A percentile compares a stretch with the other conserved stretches of the same genome.
Evolutionary conservation across 2,113 vertebrate genomes (phyloP).

Genomic region (Halichoerus grypus): DNA sequence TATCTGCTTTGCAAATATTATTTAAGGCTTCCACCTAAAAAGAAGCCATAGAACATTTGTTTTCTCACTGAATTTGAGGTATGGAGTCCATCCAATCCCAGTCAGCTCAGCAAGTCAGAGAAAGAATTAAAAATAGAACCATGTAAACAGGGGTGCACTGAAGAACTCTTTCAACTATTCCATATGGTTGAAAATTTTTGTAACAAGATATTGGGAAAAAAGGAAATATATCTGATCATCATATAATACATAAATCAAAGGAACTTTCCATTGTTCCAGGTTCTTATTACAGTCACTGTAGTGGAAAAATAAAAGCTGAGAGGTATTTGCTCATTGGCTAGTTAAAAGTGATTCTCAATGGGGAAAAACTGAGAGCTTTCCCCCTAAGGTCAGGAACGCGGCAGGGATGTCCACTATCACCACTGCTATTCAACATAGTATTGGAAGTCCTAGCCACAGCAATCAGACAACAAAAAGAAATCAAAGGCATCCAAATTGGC

Average conservation of each 20-base stretch:
- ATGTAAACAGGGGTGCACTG: background rate
- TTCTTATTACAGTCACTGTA: background rate
- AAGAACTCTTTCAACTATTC: background rate
- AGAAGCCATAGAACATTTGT: background rate
- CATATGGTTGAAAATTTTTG: background rate
- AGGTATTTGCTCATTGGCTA: slow-evolving; percentile 39
- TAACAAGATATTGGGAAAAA: slow-evolving; percentile 25
- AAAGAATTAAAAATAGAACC: slow-evolving; percentile 35
- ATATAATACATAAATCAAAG: background rate
- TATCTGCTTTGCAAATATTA: slow-evolving; percentile 48
- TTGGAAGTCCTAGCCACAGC: no score
- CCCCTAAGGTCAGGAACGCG: no score
- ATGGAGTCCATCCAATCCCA: background rate
- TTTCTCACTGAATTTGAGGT: background rate
- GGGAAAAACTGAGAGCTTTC: no score
- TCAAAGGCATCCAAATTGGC: no score
- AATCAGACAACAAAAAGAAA: no score
- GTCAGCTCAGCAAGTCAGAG: background rate
- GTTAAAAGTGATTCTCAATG: slow-evolving; percentile 63
- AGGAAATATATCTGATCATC: background rate
- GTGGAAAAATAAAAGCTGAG: background rate
- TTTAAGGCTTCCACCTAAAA: slow-evolving; percentile 28
- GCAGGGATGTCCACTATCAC: no score
- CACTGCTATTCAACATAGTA: no score
- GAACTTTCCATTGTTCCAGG: background rate